Conservation (phyloP, 2,113 vertebrate genomes). For the Cebus imitator region DNA sequence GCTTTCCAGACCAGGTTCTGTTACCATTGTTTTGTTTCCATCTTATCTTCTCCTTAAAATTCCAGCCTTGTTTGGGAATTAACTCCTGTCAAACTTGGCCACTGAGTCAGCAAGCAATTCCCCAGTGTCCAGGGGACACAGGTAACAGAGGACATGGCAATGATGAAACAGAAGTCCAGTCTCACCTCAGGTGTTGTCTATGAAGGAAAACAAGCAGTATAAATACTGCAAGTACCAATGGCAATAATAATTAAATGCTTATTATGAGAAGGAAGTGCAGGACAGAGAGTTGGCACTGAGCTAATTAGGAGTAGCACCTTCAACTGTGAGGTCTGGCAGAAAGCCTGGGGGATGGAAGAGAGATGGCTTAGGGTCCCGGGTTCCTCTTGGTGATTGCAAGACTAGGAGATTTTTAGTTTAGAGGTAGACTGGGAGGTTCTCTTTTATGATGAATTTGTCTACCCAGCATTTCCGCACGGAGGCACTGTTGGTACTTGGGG, state of each 20-base stretch:
- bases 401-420: fast-evolving
- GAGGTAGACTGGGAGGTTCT: fast-evolving
- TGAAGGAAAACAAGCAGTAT: not conserved
- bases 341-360: not conserved
- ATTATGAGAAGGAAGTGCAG: fast-evolving
- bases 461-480: too few relatives aligned
- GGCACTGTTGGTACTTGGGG: not conserved
- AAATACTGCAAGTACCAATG: not conserved
- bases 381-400: not conserved
- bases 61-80: not conserved
- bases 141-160: fast-evolving
- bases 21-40: fast-evolving
- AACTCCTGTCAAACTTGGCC: not conserved
- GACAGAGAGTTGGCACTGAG: fast-evolving
- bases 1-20: not conserved
- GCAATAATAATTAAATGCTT: not conserved
- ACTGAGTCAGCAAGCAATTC: not conserved
- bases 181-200: not conserved
- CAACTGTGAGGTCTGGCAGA: not conserved
- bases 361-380: fast-evolving
- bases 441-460: fast-evolving
- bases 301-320: not conserved
- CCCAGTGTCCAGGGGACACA: not conserved
- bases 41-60: not conserved
- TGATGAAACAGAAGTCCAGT: not conserved